These are phyloP conservation scores for Apodemus sylvaticus DNA, from an alignment of 2,113 vertebrate genomes.

Conservation along the genomic window DNA sequence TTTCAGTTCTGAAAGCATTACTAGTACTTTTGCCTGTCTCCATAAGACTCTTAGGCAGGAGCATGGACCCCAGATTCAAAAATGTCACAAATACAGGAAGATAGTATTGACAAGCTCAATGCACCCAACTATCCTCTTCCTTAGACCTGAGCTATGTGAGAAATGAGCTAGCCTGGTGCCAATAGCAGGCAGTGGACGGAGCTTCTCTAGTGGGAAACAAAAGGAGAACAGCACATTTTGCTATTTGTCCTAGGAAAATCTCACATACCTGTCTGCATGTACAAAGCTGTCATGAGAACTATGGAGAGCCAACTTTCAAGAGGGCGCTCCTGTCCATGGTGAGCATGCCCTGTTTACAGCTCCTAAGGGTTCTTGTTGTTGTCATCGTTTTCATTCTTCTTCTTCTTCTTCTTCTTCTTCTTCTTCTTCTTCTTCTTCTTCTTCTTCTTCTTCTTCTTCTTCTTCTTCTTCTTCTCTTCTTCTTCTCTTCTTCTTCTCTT, in stretches of 20 bases:
- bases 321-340: neutral
- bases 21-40: slow-evolving; percentile 67
- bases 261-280: neutral
- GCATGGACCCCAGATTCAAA: slow-evolving; percentile 57
- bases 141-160: neutral
- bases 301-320: neutral
- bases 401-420: too few species aligned
- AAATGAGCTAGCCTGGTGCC: slow-evolving; percentile 61
- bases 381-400: too few species aligned
- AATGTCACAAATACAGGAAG: slow-evolving; percentile 62
- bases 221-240: slow-evolving; percentile 38
- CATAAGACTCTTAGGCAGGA: slow-evolving; percentile 36
- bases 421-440: too few species aligned
- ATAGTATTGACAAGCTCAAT: slow-evolving; percentile 49
- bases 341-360: neutral
- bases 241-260: slow-evolving; percentile 35
- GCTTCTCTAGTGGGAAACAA: slow-evolving; percentile 39
- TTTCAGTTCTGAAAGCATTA: slow-evolving; percentile 14
- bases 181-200: slow-evolving; percentile 37
- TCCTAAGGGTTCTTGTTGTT: too few species aligned
- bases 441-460: too few species aligned
- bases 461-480: too few species aligned
- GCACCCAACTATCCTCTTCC: neutral
- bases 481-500: too few species aligned
- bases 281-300: neutral